Evolutionary conservation across 2,113 vertebrate species (phyloP).

Genomic region (Vidua chalybeata): DNA sequence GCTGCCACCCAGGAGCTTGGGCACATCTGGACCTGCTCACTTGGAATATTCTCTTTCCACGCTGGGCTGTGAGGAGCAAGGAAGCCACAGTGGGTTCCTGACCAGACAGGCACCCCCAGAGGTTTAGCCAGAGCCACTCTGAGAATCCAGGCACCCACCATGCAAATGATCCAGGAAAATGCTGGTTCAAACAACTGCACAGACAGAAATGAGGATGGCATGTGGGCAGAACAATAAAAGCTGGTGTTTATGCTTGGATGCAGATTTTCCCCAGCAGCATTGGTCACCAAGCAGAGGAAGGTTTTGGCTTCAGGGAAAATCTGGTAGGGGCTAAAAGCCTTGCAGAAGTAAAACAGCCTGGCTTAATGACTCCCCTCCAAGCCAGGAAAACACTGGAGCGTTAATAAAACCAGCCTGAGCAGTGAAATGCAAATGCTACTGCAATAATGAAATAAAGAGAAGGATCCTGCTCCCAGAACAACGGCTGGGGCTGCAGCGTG

Average conservation of each 20-base stretch:
- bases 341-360: neutral
- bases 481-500: neutral
- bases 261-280: neutral
- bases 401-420: conserved; percentile 3
- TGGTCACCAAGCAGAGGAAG: neutral
- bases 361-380: neutral
- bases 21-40: neutral
- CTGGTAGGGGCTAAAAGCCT: neutral
- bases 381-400: neutral
- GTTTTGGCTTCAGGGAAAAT: neutral
- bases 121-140: neutral
- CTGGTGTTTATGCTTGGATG: neutral
- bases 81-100: fast-evolving
- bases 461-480: neutral
- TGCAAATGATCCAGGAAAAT: neutral
- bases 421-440: neutral
- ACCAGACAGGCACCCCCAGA: neutral
- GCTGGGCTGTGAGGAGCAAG: neutral
- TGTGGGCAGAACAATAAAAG: neutral
- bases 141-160: neutral
- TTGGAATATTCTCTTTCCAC: neutral
- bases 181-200: neutral
- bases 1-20: neutral
- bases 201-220: neutral
- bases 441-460: neutral